Evolutionary conservation across 2,113 vertebrate species (phyloP), one percentile per base, ranked within the genome.

Genomic region (Brachyistius frenatus): DNA sequence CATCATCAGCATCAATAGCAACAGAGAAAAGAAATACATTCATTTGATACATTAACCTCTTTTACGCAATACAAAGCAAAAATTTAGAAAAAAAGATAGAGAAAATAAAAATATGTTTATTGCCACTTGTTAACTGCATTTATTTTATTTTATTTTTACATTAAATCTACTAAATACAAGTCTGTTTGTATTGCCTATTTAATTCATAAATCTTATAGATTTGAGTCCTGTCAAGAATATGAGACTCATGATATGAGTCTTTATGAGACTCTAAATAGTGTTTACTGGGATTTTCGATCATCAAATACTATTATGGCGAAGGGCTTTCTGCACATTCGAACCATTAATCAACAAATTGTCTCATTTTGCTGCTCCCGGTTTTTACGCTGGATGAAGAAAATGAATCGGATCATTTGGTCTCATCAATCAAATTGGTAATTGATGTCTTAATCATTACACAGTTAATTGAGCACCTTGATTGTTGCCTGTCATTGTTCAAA

Each of bases 351-450:
- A 87, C 84, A 94, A 83, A 89, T 93, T 94, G 94, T 91, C 93
- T 91, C 93, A 88, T 88, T 90, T 93, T 90, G 81, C 87, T 86
- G 95, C 92, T 94, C 90, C 55, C 72, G 91, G 86, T 94, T 97
- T 94, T 97, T 97, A 95, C 90, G 89, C 95, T 93, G 89, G 90
- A 93, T 97, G 95, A 93, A 95, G 95, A 94, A 94, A 96, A 95
- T 96, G 94, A 97, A 97, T 96, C 91, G 93, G 93, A 94, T 96
- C 96, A 96, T 96, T 96, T 96, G 91, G 94, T 94, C 86, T 95
- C 97, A 98, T 99, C 96, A 95, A 98, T 99, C 96, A 98, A 91
- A 93, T 96, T 92, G 94, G 92, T 95, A 98, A 97, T 95, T 97
- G 94, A 97, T 96, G 95, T 93, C 95, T 96, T 97, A 96, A 98